Conservation (phyloP, 2,888 invertebrate genomes). For the Plebejus anna region DNA sequence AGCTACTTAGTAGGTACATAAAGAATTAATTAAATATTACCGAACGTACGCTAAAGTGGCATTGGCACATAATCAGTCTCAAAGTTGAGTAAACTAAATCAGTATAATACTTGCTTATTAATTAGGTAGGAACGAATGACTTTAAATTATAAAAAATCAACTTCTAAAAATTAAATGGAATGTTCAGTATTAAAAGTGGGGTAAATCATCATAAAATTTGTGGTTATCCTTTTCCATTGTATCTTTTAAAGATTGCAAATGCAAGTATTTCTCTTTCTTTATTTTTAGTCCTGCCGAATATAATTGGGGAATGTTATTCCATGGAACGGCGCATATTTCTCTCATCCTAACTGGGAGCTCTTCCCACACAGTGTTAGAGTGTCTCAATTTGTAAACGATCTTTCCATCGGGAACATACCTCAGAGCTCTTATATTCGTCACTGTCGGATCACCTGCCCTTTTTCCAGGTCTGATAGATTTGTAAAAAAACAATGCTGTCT, state of each 20-base stretch:
- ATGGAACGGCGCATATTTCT: not conserved
- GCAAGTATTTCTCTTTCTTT: not conserved
- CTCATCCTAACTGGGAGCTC: not conserved
- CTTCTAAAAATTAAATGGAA: no score
- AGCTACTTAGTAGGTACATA: no score
- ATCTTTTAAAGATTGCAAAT: not conserved
- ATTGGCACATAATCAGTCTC: no score
- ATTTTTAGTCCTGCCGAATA: not conserved
- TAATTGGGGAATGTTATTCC: not conserved
- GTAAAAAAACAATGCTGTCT: not conserved
- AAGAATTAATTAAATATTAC: no score
- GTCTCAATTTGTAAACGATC: not conserved
- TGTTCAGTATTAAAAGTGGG: no score
- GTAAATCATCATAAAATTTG: no score
- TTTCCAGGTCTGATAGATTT: not conserved
- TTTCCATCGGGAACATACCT: not conserved
- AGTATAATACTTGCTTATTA: no score
- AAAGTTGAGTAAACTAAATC: no score
- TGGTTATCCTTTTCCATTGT: not conserved
- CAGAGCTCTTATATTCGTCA: not conserved
- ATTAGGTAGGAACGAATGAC: no score
- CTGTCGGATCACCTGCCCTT: not conserved
- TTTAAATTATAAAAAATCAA: no score
- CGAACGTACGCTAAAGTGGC: no score
- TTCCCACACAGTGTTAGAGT: not conserved